A percentile compares a stretch with the other conserved stretches of the same genome.
Conservation (phyloP, 2,888 invertebrate species). For the Branchipolynoe longqiensis region DNA sequence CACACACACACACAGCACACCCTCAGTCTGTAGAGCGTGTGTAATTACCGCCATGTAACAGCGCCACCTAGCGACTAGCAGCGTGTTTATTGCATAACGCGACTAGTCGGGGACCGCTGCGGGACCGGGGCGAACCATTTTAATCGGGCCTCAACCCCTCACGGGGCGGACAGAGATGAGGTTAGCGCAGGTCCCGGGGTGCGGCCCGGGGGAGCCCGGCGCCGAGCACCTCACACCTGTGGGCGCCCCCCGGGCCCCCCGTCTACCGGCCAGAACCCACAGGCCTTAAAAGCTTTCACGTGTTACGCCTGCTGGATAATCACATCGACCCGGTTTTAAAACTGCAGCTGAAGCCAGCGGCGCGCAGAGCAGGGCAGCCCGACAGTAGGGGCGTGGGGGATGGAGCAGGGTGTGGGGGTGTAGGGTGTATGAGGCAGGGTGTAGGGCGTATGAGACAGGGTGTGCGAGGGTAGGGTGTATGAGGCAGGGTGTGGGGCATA, state of each 20-base stretch:
- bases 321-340: constrained; percentile 21
- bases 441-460: too few species aligned
- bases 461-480: too few species aligned
- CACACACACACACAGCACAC: too few species aligned
- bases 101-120: background rate
- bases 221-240: constrained; percentile 31
- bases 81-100: constrained; percentile 32
- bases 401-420: too few species aligned
- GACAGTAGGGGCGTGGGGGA: too few species aligned
- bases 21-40: constrained; percentile 8
- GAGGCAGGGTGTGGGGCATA: too few species aligned
- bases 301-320: constrained; percentile 32
- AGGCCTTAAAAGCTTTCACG: constrained; percentile 48
- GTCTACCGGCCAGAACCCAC: background rate
- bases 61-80: constrained; percentile 5
- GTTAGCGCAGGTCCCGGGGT: constrained; percentile 16
- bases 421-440: too few species aligned
- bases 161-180: background rate
- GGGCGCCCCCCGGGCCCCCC: constrained; percentile 9
- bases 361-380: too few species aligned
- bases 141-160: constrained; percentile 7
- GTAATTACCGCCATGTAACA: constrained; percentile 39
- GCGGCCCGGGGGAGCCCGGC: constrained; percentile 1
- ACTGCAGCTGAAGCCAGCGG: too few species aligned
- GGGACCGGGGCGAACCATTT: background rate